A percentile compares a stretch with the other conserved stretches of the same genome.
Evolutionary conservation across 2,113 vertebrate species (phyloP).

Genomic region (Tapirus terrestris): DNA sequence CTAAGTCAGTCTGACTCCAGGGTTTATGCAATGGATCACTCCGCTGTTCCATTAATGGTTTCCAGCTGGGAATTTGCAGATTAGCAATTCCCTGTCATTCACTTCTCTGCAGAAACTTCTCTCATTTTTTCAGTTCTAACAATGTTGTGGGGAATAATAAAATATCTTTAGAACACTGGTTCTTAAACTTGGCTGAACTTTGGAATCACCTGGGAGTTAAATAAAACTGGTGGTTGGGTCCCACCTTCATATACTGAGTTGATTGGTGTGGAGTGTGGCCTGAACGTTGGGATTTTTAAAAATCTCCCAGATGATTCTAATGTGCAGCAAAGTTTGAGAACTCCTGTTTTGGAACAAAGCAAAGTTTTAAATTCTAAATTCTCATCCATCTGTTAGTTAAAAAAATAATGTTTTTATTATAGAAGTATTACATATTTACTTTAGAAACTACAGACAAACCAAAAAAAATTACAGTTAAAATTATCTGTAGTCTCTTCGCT

Average conservation of each 20-base stretch:
- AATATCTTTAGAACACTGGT: not conserved
- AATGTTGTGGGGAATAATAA: not conserved
- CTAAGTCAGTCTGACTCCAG: not conserved
- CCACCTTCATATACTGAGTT: not conserved
- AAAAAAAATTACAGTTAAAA: not conserved
- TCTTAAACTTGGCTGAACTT: not conserved
- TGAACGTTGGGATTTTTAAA: not conserved
- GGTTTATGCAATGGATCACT: not conserved
- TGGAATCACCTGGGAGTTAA: not conserved
- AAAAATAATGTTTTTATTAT: not conserved
- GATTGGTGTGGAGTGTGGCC: not conserved
- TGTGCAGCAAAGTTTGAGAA: not conserved
- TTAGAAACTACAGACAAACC: not conserved
- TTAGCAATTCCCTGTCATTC: not conserved
- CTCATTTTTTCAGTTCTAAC: not conserved
- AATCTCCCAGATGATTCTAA: not conserved
- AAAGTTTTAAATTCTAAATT: constrained; percentile 2
- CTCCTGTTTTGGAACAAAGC: not conserved
- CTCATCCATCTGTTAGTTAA: not conserved
- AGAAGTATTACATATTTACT: not conserved
- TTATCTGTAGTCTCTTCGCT: not conserved
- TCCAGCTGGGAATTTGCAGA: not conserved
- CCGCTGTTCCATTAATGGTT: not conserved
- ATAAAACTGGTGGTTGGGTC: not conserved
- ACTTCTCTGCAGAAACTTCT: not conserved